These are phyloP conservation scores for Heteromormyrus szaboi DNA, from an alignment of 2,797 vertebrate genomes.

Conservation along the genomic window DNA sequence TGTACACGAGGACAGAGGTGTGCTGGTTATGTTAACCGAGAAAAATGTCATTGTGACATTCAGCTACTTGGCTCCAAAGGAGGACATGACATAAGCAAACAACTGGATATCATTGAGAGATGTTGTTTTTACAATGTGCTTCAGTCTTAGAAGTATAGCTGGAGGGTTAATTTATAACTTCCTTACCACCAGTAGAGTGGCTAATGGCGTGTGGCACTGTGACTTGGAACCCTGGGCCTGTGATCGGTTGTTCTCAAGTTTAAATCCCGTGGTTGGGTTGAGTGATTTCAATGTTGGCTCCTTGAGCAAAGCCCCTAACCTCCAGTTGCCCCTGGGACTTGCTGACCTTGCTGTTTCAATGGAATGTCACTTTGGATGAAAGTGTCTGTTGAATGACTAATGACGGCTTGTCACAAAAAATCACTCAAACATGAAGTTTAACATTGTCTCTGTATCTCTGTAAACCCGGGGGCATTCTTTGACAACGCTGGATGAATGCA, in stretches of 20 bases:
- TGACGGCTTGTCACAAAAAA: neutral
- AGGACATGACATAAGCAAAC: neutral
- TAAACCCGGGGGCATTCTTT: neutral
- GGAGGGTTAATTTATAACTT: neutral
- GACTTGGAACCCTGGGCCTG: neutral
- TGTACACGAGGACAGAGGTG: neutral
- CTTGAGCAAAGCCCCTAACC: neutral
- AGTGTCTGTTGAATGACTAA: neutral
- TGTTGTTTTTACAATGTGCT: neutral
- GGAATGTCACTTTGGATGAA: neutral
- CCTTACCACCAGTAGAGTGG: neutral
- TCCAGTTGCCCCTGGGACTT: neutral
- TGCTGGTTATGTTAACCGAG: conserved; percentile 1
- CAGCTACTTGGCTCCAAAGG: neutral
- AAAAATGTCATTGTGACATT: conserved; percentile 23
- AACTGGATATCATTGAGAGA: neutral
- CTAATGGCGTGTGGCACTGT: neutral
- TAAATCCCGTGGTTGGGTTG: neutral
- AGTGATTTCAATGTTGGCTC: neutral
- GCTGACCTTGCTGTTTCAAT: neutral
- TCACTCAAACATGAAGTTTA: neutral
- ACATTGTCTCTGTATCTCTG: neutral
- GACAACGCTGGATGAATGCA: neutral
- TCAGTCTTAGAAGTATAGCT: neutral
- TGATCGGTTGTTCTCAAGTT: neutral